phyloP scores from a whole-genome alignment of 2,113 vertebrate species.

The Syrrhaptes paradoxus region DNA sequence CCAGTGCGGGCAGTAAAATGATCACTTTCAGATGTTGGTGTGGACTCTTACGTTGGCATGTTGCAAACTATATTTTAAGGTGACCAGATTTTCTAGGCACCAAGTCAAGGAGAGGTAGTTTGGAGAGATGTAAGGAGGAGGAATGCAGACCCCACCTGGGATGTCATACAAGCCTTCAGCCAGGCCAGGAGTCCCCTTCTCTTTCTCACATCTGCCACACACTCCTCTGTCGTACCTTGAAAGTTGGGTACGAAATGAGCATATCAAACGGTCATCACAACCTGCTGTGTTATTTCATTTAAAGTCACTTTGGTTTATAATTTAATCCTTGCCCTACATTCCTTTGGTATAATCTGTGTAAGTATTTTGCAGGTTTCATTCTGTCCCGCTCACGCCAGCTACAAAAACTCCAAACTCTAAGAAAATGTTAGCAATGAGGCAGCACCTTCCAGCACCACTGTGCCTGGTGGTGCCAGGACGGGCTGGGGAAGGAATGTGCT shows the following conservation, averaged over 20 bases:
- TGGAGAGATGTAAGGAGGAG: not conserved
- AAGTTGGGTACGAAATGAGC: not conserved
- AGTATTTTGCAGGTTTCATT: constrained; percentile 28
- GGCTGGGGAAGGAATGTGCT: not conserved
- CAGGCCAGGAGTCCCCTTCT: not conserved
- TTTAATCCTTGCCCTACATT: not conserved
- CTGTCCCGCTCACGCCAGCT: not conserved
- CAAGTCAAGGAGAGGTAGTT: not conserved
- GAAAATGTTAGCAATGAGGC: not conserved
- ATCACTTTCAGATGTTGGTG: constrained; percentile 54
- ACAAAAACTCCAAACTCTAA: not conserved
- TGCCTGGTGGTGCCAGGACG: not conserved
- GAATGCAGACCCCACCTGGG: not conserved
- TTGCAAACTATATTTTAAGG: not conserved
- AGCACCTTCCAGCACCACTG: not conserved
- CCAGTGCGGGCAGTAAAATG: constrained; percentile 25
- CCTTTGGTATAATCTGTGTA: not conserved
- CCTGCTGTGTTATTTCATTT: not conserved
- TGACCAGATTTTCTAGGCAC: not conserved
- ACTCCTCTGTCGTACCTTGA: accelerated
- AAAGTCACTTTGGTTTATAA: not conserved
- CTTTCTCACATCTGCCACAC: not conserved
- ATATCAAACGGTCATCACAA: not conserved
- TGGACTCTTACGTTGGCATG: not conserved
- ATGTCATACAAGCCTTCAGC: not conserved